Conservation (phyloP, 1,140 invertebrate species). For the Armadillidium nasatum region DNA sequence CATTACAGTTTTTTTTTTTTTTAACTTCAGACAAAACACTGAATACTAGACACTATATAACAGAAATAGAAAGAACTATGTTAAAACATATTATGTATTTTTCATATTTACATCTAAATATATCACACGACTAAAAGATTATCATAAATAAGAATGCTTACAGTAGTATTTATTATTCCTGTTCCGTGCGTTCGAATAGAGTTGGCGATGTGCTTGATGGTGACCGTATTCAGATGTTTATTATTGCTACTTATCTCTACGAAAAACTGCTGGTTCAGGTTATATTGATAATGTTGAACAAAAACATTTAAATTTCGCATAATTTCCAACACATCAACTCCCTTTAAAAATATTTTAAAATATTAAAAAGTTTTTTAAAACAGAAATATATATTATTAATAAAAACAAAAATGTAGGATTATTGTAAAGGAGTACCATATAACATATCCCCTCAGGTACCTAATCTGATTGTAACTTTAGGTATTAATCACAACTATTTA, state of each 20-base stretch:
- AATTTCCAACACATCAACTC: constrained; percentile 94
- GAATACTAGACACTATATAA: neutral
- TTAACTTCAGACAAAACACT: neutral
- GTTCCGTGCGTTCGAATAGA: constrained; percentile 96
- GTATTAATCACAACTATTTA: too few species aligned
- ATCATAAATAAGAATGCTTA: constrained; percentile 47
- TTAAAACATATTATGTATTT: too few species aligned
- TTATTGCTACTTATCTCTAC: constrained; percentile 86
- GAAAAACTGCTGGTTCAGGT: constrained; percentile 96
- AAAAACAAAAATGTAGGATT: too few species aligned
- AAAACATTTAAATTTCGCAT: constrained; percentile 96
- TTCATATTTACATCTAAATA: too few species aligned
- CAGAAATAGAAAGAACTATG: neutral
- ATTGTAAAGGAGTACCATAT: too few species aligned
- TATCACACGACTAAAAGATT: too few species aligned
- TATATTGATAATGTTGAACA: constrained; percentile 89
- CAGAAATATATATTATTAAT: neutral
- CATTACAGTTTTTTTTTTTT: neutral
- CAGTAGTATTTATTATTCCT: constrained; percentile 95
- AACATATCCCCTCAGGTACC: too few species aligned
- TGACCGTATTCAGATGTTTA: constrained; percentile 93
- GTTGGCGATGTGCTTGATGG: constrained; percentile 92
- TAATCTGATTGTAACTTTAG: too few species aligned
- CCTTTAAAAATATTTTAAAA: constrained; percentile 54
- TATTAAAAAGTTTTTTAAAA: neutral